Evolutionary conservation across 2,113 vertebrate species (phyloP).

Genomic region (Platysteira castanea): DNA sequence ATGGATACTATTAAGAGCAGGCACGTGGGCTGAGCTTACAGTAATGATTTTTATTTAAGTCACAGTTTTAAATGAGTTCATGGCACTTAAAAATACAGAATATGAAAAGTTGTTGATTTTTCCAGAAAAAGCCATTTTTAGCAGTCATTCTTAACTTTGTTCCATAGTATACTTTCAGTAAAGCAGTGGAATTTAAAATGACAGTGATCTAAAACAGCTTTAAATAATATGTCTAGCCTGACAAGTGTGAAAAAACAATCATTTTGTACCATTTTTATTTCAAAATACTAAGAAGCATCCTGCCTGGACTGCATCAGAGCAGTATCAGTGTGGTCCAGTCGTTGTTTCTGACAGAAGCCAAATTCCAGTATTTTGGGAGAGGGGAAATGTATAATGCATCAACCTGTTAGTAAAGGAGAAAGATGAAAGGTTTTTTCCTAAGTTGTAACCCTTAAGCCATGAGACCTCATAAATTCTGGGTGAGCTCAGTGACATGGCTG

Average conservation of each 20-base stretch:
- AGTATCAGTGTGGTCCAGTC: not conserved
- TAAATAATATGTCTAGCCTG: not conserved
- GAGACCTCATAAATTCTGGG: not conserved
- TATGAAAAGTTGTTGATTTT: not conserved
- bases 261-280: not conserved
- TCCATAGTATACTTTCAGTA: not conserved
- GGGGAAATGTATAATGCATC: not conserved
- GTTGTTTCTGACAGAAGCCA: not conserved
- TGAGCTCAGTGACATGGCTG: not conserved
- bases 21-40: conserved; percentile 58
- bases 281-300: not conserved
- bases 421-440: not conserved
- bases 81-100: conserved; percentile 38
- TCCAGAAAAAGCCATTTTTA: not conserved
- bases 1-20: conserved; percentile 78
- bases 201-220: not conserved
- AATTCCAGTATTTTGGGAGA: rapidly evolving
- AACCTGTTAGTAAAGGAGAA: not conserved
- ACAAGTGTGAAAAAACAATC: not conserved
- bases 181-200: not conserved
- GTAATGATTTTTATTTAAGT: conserved; percentile 64
- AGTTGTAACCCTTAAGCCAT: rapidly evolving
- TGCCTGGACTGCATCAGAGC: not conserved
- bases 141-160: not conserved
- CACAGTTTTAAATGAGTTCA: conserved; percentile 48